Base-by-base conservation (phyloP, 2,888 invertebrate genomes). In the Polyommatus iphigenia region DNA sequence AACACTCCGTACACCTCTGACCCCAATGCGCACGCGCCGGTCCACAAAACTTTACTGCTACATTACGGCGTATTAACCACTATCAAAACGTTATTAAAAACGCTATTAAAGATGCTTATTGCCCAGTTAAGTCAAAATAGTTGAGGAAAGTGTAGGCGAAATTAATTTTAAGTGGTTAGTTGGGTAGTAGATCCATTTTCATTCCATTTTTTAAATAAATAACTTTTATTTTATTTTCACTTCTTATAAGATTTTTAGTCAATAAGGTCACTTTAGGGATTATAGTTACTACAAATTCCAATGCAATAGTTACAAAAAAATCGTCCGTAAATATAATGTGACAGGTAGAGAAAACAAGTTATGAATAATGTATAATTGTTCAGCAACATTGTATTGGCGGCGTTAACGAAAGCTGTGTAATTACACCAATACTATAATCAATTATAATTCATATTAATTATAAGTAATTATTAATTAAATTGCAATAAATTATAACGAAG, bases 1-100 rank as follows among this genome's bases (percentile, higher is more conserved):
- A 5, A 54, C 18, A 5, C 54, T 54, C 62, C 10, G 62, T 29
- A 20, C 29, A 67, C 67, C 29, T 67, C 32, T 29, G 67, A 67
- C 67, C 67, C 15, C 18, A 15, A 32, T 67, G 67, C 67, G 67
- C 67, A 67, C 29, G 67, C 67, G 67, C 67, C 67, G 67, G 29
- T 15, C 67, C 67, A 67, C 67, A 15, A 67, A 67, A 67, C 67
- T 67, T 67, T 67, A 67, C 32, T 67, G 29, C 67, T 15, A 32
- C 67, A 67, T 67, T 32, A 67, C 29, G 1, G 15, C 29, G 67
- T 6, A 67, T 32, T 67, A 67, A 67, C 13, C 10, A 29, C 67
- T 29, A 67, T 67, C 67, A 67, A 67, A 29, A 29, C 67, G 32
- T 67, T 32, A 67, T 67, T 67, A 67, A 67, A 32, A 6, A 67